Evolutionary conservation across 2,888 invertebrate species (phyloP), one percentile per base, ranked within the genome.

Genomic region (Germaria angustata): DNA sequence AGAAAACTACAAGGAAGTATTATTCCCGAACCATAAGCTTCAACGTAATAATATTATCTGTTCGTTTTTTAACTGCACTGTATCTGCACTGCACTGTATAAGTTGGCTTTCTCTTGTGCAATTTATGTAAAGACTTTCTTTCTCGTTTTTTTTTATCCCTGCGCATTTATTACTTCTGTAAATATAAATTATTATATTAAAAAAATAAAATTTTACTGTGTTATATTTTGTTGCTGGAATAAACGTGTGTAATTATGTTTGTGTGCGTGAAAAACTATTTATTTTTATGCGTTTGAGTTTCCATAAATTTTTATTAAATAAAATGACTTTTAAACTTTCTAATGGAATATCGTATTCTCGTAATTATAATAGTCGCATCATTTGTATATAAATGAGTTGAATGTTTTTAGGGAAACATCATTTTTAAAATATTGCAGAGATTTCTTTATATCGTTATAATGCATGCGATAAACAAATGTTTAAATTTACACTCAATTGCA

Each of bases 101-200:
- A 39, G 5, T 39, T 39, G 44, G n/a, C 9, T 41, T 53, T 36
- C 36, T 13, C 28, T 20, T 46, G 13, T 39, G 46, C n/a, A 61
- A 44, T 28, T 59, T 32, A 3, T 71, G 22, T n/a, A n/a, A n/a
- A 69, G 51, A 61, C 15, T 8, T 68, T 46, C 49, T 20, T 51
- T 6, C 2, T 46, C 15, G n/a, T n/a, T 22, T 13, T 63, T 55
- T 36, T 34, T 77, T 68, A 59, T 77, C 46, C 53, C 24, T 55
- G 41, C 20, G 55, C 77, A 53, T 81, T 81, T 77, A 81, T 81
- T 81, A 81, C 76, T 72, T 76, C 72, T 77, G 66, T 72, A 81
- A 81, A 81, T 36, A 72, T 66, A 72, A 81, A 77, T 81, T 66
- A 77, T 76, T 81, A 51, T 71, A 76, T 76, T 63, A 63, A 69